These are phyloP conservation scores for Chionoecetes opilio DNA, from an alignment of 1,140 invertebrate genomes.

Conservation along the genomic window DNA sequence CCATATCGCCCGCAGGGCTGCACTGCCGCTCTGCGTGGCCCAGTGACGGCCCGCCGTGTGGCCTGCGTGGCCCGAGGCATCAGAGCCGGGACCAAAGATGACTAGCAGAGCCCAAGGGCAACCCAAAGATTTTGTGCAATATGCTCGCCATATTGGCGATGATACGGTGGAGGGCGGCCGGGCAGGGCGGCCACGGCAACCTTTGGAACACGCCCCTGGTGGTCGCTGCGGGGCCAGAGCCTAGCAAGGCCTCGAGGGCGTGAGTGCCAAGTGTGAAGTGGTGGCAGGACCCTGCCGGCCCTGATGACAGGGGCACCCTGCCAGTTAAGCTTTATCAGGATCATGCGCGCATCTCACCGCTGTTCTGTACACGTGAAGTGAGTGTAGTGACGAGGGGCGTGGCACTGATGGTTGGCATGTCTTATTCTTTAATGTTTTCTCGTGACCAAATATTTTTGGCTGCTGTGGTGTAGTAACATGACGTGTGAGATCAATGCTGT, in stretches of 20 bases:
- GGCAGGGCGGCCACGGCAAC: background rate
- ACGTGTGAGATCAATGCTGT: background rate
- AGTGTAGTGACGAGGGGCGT: background rate
- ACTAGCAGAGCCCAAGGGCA: slow-evolving; percentile 42
- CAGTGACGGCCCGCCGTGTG: slow-evolving; percentile 34
- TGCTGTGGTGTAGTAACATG: background rate
- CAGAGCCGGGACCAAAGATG: slow-evolving; percentile 65
- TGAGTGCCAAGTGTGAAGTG: slow-evolving; percentile 28
- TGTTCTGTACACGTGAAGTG: slow-evolving; percentile 16
- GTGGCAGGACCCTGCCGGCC: background rate
- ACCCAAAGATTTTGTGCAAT: slow-evolving; percentile 78
- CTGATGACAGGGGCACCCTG: background rate
- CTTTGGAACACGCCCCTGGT: background rate
- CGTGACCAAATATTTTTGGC: background rate
- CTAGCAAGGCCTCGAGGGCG: background rate
- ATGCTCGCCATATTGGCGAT: slow-evolving; percentile 64
- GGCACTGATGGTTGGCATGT: background rate
- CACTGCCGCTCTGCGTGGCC: background rate
- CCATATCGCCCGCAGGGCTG: slow-evolving; percentile 38
- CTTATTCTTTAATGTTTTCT: background rate
- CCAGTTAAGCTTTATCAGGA: slow-evolving; percentile 16
- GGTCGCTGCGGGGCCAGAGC: background rate
- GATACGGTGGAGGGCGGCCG: slow-evolving; percentile 6
- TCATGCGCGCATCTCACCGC: background rate
- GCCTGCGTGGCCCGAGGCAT: slow-evolving; percentile 49